Conservation (phyloP, 2,113 vertebrate genomes). For the Xerus inauris region DNA sequence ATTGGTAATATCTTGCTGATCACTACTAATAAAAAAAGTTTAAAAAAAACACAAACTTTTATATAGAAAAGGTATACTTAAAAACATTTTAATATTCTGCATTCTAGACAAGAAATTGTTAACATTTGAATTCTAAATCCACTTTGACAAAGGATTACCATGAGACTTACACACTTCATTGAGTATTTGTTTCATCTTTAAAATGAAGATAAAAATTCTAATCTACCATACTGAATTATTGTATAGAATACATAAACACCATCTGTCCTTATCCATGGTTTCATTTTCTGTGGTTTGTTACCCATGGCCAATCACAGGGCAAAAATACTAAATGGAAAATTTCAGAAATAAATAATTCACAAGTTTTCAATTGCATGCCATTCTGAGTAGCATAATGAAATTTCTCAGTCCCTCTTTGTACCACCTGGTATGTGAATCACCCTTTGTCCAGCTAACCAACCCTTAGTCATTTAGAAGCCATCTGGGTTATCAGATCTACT, state of each 20-base stretch:
- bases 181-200: constrained; percentile 63
- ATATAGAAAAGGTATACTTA: constrained; percentile 43
- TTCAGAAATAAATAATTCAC: not conserved
- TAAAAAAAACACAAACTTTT: constrained; percentile 14
- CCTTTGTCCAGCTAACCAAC: not conserved
- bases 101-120: constrained; percentile 23
- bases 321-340: not conserved
- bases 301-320: not conserved
- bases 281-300: not conserved
- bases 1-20: constrained; percentile 84
- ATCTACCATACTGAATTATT: not conserved
- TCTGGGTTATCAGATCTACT: not conserved
- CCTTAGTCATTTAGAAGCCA: not conserved
- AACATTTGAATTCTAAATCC: constrained; percentile 48
- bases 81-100: constrained; percentile 55
- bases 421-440: not conserved
- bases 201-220: constrained; percentile 53
- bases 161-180: not conserved
- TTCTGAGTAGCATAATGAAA: not conserved
- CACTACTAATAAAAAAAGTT: constrained; percentile 84
- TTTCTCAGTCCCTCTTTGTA: not conserved
- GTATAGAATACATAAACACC: not conserved
- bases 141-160: not conserved
- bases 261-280: not conserved
- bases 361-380: not conserved